These are phyloP conservation scores for Elymnias hypermnestra DNA, from an alignment of 1,140 invertebrate genomes.

Conservation along the genomic window DNA sequence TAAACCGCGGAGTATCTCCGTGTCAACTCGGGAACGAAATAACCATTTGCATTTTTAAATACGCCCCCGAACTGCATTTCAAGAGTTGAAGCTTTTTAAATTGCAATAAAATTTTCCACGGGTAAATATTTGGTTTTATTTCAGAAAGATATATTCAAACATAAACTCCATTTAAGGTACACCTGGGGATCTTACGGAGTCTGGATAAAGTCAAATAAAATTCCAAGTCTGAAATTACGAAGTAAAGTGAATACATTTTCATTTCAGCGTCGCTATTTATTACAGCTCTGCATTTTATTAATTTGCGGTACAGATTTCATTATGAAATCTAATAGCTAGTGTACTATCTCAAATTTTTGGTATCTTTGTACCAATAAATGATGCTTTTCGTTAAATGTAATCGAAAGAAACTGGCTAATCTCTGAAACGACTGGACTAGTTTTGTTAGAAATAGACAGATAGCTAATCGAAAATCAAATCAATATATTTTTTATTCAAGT, in stretches of 20 bases:
- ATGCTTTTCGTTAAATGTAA: too few species aligned
- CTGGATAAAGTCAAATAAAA: conserved; percentile 4
- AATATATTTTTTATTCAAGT: too few species aligned
- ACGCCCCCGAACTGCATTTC: conserved; percentile 61
- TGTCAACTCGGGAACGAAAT: conserved; percentile 61
- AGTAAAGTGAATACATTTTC: neutral
- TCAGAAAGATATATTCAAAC: conserved; percentile 10
- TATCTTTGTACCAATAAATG: too few species aligned
- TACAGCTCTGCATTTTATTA: too few species aligned
- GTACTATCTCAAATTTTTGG: too few species aligned
- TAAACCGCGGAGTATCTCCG: conserved; percentile 31
- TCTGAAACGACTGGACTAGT: too few species aligned
- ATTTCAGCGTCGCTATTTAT: too few species aligned
- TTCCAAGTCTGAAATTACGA: neutral
- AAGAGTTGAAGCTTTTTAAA: conserved; percentile 32
- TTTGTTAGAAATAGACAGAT: too few species aligned
- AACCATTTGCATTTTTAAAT: conserved; percentile 58
- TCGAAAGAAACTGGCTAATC: too few species aligned
- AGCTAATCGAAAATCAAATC: too few species aligned
- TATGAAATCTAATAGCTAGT: too few species aligned
- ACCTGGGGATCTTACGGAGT: conserved; percentile 3
- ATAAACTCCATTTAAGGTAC: conserved; percentile 6
- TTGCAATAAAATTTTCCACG: conserved; percentile 9
- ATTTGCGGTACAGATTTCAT: neutral
- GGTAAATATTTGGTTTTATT: conserved; percentile 12